A percentile compares a stretch with the other conserved stretches of the same genome.
These are phyloP conservation scores for Philhelius pedissequus DNA, from an alignment of 2,888 invertebrate species.

Conservation along the genomic window DNA sequence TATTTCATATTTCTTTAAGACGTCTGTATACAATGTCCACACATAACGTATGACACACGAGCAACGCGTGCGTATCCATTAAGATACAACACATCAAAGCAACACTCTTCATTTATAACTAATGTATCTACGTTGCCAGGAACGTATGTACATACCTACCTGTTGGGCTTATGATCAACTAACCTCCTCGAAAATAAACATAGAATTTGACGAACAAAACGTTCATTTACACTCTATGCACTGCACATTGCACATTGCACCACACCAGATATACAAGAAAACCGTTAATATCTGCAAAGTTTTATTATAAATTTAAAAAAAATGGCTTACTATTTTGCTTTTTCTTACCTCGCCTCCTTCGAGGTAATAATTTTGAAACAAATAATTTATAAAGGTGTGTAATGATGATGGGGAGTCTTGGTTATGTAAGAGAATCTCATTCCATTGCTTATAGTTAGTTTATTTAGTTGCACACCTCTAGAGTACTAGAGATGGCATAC, in stretches of 20 bases:
- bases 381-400: conserved; percentile 69
- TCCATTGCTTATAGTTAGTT: conserved; percentile 45
- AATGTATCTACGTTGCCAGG: no score
- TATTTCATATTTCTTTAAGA: conserved; percentile 42
- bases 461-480: conserved; percentile 63
- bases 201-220: conserved; percentile 35
- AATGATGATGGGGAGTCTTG: conserved; percentile 63
- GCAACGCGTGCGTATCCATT: conserved; percentile 23
- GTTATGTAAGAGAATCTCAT: conserved; percentile 56
- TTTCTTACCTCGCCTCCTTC: background rate
- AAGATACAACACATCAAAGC: background rate
- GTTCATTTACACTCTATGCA: conserved; percentile 18
- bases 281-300: conserved; percentile 52
- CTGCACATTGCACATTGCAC: conserved; percentile 39
- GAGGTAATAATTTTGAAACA: conserved; percentile 66
- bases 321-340: background rate
- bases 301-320: background rate
- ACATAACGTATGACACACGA: background rate
- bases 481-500: conserved; percentile 1
- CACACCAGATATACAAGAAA: conserved; percentile 11
- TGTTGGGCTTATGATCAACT: conserved; percentile 2
- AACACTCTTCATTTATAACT: conserved; percentile 28
- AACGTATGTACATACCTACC: no score
- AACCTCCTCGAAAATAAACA: conserved; percentile 37
- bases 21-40: conserved; percentile 4